Evolutionary conservation across 2,113 vertebrate genomes (phyloP).

Genomic region (Melanotaenia duboulayi): DNA sequence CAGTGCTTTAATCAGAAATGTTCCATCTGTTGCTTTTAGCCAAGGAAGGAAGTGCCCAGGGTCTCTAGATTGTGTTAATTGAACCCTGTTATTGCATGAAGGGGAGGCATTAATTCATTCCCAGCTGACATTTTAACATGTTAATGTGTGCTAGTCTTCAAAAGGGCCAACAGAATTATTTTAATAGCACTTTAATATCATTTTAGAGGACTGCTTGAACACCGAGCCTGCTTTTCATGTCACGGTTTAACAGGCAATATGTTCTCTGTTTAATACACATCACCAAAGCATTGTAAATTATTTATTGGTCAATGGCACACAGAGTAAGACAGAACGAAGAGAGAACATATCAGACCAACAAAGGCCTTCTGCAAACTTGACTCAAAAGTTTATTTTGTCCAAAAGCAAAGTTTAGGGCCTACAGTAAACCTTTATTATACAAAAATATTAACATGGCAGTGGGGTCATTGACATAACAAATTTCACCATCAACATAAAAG

Average conservation of each 20-base stretch:
- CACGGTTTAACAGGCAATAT: conserved; percentile 32
- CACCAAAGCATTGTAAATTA: conserved; percentile 49
- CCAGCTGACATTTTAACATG: conserved; percentile 6
- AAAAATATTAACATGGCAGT: not conserved
- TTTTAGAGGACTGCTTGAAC: conserved; percentile 50
- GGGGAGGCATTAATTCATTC: not conserved
- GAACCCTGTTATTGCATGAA: conserved; percentile 5
- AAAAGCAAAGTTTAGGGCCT: not conserved
- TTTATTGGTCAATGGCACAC: conserved; percentile 51
- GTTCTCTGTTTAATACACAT: conserved; percentile 40
- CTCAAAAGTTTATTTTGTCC: not conserved
- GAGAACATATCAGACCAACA: not conserved
- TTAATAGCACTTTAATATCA: conserved; percentile 25
- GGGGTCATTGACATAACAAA: no score
- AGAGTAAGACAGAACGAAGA: not conserved
- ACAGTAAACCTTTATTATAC: not conserved
- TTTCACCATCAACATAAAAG: not conserved
- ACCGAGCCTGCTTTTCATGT: conserved; percentile 45
- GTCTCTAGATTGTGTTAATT: conserved; percentile 12
- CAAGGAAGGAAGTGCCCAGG: conserved; percentile 2
- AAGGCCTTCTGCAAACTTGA: not conserved
- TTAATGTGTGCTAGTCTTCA: not conserved
- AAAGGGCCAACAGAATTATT: conserved; percentile 18
- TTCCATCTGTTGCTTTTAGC: not conserved
- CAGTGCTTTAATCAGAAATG: conserved; percentile 6